Conservation (phyloP, 2,113 vertebrate species). For the Taxidea taxus region DNA sequence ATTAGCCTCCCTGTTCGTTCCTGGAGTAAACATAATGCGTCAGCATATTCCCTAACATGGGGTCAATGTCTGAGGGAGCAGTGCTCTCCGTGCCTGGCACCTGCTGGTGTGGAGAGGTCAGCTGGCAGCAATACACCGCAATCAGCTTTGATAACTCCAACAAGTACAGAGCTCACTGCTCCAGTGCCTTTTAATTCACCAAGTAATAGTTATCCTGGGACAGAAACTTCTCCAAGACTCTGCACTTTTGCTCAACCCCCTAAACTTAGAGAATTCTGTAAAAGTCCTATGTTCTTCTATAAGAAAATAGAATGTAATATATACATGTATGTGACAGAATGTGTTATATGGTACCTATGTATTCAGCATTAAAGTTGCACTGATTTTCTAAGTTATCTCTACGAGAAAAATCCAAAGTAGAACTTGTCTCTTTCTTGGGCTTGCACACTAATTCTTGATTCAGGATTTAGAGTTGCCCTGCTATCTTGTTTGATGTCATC, state of each 20-base stretch:
- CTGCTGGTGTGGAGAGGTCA: slow-evolving; percentile 82
- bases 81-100: slow-evolving; percentile 86
- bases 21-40: slow-evolving; percentile 78
- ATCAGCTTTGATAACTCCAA: slow-evolving; percentile 79
- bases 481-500: background rate
- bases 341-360: background rate
- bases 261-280: background rate
- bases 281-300: background rate
- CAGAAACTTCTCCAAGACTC: background rate
- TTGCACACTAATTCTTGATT: background rate
- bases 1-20: slow-evolving; percentile 73
- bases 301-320: background rate
- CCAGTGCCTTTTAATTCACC: background rate
- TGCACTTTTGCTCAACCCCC: background rate
- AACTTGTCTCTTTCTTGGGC: background rate
- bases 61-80: slow-evolving; percentile 83
- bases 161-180: slow-evolving; percentile 71
- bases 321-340: background rate
- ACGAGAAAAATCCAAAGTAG: background rate
- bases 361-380: background rate
- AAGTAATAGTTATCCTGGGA: slow-evolving; percentile 17
- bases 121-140: slow-evolving; percentile 80
- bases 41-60: slow-evolving; percentile 77
- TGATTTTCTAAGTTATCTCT: slow-evolving; percentile 12
- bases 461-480: background rate